A percentile compares a stretch with the other conserved stretches of the same genome.
Evolutionary conservation across 2,113 vertebrate species (phyloP).

Genomic region (Isurus oxyrinchus): DNA sequence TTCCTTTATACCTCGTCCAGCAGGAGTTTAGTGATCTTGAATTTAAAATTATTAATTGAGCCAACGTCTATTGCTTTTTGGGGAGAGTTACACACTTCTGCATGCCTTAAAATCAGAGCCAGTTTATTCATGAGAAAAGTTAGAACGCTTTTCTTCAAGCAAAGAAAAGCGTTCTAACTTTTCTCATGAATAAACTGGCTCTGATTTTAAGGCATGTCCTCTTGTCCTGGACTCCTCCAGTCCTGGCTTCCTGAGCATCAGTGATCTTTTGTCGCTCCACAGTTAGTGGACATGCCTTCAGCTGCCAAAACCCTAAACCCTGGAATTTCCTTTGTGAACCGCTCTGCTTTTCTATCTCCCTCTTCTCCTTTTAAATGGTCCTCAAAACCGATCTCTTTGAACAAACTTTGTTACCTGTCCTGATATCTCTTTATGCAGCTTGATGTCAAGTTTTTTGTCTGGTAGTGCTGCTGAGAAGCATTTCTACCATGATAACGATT

Average conservation of each 20-base stretch:
- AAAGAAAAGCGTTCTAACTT: neutral
- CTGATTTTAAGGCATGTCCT: neutral
- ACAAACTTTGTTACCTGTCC: neutral
- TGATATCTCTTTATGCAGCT: neutral
- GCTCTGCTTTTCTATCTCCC: neutral
- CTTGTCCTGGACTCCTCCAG: neutral
- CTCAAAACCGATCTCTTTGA: neutral
- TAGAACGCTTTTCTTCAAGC: too few species aligned
- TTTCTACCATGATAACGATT: neutral
- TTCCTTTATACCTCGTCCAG: neutral
- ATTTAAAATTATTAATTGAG: too few species aligned
- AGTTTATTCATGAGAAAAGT: too few species aligned
- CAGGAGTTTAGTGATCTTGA: too few species aligned
- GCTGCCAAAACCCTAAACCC: neutral
- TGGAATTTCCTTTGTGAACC: neutral
- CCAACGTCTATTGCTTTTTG: neutral
- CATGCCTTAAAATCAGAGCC: too few species aligned
- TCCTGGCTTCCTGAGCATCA: neutral
- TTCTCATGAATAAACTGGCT: neutral
- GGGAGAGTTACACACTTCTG: neutral
- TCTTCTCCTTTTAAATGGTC: neutral
- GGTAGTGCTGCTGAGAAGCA: neutral
- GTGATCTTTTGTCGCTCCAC: neutral
- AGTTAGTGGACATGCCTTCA: neutral
- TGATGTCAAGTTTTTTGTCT: neutral